Conservation (phyloP, 2,797 vertebrate species). For the Muscicapa striata region DNA sequence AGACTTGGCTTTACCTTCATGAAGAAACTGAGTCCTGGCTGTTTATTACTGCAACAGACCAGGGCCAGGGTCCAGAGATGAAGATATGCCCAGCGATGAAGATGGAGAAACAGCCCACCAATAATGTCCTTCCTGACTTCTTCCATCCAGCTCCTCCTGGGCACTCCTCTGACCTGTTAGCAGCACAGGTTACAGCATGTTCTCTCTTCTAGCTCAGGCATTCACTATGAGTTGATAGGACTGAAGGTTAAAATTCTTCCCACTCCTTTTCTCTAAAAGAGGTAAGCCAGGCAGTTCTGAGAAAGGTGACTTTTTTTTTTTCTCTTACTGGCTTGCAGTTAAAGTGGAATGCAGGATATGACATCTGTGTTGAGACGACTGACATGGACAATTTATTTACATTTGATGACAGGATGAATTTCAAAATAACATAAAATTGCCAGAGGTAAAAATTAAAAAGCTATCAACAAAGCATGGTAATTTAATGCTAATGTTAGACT, state of each 20-base stretch:
- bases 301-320: not conserved
- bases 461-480: not conserved
- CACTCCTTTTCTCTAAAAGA: not conserved
- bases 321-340: not conserved
- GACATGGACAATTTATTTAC: not conserved
- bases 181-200: not conserved
- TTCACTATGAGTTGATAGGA: not conserved
- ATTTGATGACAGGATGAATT: not conserved
- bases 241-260: not conserved
- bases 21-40: no score
- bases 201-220: not conserved
- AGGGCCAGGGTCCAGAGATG: not conserved
- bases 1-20: no score
- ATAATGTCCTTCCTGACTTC: not conserved
- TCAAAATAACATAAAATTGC: not conserved
- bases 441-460: slow-evolving; percentile 12
- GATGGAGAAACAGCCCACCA: not conserved
- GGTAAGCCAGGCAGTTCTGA: not conserved
- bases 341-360: not conserved
- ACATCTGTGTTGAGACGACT: not conserved
- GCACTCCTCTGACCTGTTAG: not conserved
- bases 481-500: not conserved
- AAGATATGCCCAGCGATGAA: not conserved
- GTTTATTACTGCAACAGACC: not conserved
- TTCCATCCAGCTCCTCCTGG: not conserved